phyloP scores from a whole-genome alignment of 2,888 invertebrate species.

The Yponomeuta sedellus region DNA sequence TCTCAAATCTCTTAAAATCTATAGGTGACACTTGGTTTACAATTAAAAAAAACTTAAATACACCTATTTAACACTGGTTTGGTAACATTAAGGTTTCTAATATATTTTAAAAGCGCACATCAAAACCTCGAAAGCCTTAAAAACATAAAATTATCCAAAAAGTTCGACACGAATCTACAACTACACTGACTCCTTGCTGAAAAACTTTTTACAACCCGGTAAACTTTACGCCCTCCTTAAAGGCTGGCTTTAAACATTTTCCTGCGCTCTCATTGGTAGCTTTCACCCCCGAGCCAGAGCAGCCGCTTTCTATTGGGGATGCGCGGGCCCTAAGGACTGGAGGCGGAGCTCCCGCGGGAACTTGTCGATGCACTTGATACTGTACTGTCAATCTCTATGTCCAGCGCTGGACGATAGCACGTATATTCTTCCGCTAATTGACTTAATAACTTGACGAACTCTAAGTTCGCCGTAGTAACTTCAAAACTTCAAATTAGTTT shows the following conservation, averaged over 20 bases:
- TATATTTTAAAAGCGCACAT: too few relatives aligned
- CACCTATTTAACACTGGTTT: too few relatives aligned
- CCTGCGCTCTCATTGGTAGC: constrained; percentile 40
- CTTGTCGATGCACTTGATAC: constrained; percentile 45
- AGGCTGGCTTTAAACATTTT: constrained; percentile 34
- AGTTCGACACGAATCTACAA: background rate
- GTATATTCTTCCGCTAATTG: constrained; percentile 28
- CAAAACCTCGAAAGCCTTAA: too few relatives aligned
- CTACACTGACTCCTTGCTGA: background rate
- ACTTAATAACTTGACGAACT: background rate
- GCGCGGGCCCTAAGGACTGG: constrained; percentile 32
- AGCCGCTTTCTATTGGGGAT: background rate
- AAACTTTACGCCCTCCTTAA: constrained; percentile 35
- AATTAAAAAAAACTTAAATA: too few relatives aligned
- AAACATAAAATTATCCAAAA: too few relatives aligned
- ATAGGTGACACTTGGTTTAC: too few relatives aligned
- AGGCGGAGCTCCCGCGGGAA: constrained; percentile 41
- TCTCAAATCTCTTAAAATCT: too few relatives aligned
- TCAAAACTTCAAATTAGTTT: too few relatives aligned
- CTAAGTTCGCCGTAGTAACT: background rate
- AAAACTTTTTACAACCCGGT: constrained; percentile 20
- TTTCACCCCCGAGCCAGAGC: constrained; percentile 28
- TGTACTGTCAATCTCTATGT: constrained; percentile 49
- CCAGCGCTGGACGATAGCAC: constrained; percentile 36
- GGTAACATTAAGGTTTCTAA: too few relatives aligned